These are phyloP conservation scores for Notamacropus eugenii DNA, from an alignment of 2,797 vertebrate genomes.

Conservation along the genomic window DNA sequence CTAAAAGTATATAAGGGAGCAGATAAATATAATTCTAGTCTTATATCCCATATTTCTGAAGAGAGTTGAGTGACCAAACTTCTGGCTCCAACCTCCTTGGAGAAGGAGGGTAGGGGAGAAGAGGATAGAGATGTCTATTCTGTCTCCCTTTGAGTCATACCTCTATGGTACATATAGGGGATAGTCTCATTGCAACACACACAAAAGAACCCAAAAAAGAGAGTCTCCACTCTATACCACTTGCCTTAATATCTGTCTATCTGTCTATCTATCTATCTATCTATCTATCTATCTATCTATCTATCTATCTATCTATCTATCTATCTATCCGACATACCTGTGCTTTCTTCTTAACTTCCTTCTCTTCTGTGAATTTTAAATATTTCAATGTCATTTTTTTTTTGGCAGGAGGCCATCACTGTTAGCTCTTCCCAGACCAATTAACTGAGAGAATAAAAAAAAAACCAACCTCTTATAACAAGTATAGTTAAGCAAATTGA, in stretches of 20 bases:
- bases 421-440: background rate
- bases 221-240: background rate
- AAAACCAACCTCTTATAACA: background rate
- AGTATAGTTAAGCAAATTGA: background rate
- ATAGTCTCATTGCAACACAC: too few relatives aligned
- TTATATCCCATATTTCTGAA: background rate
- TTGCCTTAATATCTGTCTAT: background rate
- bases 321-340: background rate
- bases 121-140: background rate
- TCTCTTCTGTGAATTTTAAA: background rate
- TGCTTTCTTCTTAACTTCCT: background rate
- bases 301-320: too few relatives aligned
- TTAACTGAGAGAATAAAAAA: background rate
- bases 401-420: background rate
- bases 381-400: background rate
- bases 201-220: background rate
- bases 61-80: background rate
- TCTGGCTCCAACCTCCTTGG: background rate
- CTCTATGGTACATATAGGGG: background rate
- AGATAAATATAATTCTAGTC: background rate
- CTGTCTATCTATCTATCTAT: too few relatives aligned
- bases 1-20: background rate
- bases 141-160: background rate
- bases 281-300: too few relatives aligned
- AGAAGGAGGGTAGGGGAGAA: background rate